Evolutionary conservation across 2,113 vertebrate species (phyloP).

Genomic region (Puffinus mauretanicus): DNA sequence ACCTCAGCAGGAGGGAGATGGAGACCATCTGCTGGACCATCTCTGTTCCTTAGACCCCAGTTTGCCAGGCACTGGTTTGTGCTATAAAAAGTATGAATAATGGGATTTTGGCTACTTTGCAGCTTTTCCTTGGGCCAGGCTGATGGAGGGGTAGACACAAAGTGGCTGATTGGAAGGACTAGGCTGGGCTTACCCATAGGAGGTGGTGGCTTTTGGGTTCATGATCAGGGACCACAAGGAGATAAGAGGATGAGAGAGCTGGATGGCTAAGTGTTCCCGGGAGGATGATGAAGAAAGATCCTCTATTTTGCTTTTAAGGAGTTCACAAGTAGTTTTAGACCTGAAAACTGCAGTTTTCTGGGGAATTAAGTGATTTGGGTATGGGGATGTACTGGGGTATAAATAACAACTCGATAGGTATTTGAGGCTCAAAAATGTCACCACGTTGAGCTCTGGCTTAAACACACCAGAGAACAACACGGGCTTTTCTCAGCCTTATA

Average conservation of each 20-base stretch:
- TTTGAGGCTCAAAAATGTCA: not conserved
- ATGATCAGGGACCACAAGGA: not conserved
- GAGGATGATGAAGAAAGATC: not conserved
- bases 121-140: not conserved
- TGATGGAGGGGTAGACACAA: not conserved
- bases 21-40: not conserved
- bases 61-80: not conserved
- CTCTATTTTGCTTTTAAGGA: not conserved
- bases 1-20: not conserved
- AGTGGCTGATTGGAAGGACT: not conserved
- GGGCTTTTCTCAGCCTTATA: not conserved
- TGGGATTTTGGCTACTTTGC: not conserved
- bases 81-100: not conserved
- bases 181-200: not conserved
- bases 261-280: not conserved
- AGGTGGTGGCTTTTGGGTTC: not conserved
- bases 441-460: not conserved
- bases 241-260: not conserved
- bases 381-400: not conserved
- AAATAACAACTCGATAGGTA: not conserved
- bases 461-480: not conserved
- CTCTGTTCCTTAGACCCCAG: not conserved
- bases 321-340: not conserved
- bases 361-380: not conserved
- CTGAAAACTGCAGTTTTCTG: not conserved